These are phyloP conservation scores for Camptogramma bilineatum DNA, from an alignment of 2,888 invertebrate genomes.

Conservation along the genomic window DNA sequence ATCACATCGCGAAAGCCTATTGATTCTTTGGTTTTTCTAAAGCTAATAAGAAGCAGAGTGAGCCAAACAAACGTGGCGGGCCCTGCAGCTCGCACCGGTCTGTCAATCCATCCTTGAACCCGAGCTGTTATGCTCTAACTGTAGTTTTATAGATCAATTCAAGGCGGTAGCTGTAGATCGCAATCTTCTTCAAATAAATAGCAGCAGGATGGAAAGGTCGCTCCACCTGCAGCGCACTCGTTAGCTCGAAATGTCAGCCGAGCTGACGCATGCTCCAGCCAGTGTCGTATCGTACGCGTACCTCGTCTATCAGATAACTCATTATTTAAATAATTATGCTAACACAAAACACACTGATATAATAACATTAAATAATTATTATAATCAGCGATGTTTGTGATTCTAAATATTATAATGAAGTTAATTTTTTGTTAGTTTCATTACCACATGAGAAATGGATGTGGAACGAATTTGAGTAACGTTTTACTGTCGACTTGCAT, in stretches of 20 bases:
- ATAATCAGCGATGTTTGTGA: constrained; percentile 13
- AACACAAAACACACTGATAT: constrained; percentile 4
- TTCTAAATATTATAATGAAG: constrained; percentile 1
- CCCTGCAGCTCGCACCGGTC: neutral
- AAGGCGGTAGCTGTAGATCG: constrained; percentile 11
- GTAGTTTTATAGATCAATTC: neutral
- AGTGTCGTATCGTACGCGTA: no score
- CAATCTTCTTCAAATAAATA: constrained; percentile 13
- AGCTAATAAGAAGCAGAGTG: no score
- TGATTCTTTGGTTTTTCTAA: no score
- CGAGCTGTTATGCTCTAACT: neutral
- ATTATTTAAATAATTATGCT: constrained; percentile 15
- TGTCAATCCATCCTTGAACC: neutral
- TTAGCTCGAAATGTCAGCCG: constrained; percentile 9
- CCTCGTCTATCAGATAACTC: constrained; percentile 14
- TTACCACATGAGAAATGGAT: neutral
- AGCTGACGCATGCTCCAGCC: neutral
- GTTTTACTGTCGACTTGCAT: neutral
- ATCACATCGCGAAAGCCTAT: no score
- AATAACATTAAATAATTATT: constrained; percentile 11
- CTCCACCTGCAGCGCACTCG: constrained; percentile 4
- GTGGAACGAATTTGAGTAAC: neutral
- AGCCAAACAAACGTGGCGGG: no score
- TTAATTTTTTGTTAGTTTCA: neutral
- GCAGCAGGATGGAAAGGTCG: constrained; percentile 13